Conservation (phyloP, 2,113 vertebrate species). For the Harpagus bidentatus region DNA sequence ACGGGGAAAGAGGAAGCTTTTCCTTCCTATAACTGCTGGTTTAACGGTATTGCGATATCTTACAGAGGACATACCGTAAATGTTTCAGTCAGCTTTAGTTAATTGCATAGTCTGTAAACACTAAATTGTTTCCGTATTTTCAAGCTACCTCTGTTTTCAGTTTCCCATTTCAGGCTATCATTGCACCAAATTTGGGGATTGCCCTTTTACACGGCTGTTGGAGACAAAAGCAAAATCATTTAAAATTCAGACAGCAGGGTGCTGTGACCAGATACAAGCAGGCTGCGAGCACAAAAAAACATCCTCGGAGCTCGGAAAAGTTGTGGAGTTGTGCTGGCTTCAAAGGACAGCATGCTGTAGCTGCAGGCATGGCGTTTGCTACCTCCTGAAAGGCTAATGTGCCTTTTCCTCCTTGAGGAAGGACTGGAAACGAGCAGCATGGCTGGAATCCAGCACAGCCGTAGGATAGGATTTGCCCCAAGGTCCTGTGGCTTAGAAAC, state of each 20-base stretch:
- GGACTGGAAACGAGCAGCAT: neutral
- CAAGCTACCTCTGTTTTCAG: neutral
- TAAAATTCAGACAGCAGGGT: neutral
- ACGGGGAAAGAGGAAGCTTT: neutral
- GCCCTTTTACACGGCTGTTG: neutral
- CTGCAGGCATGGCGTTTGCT: neutral
- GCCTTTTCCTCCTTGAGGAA: neutral
- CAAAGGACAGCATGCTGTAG: neutral
- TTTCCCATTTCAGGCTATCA: neutral
- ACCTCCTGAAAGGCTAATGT: neutral
- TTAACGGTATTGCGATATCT: neutral
- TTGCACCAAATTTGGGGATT: neutral
- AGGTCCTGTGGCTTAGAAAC: neutral
- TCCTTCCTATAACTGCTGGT: neutral
- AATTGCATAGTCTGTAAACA: neutral
- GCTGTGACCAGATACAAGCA: neutral
- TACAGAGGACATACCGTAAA: neutral
- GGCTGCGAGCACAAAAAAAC: neutral
- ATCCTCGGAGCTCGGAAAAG: rapidly evolving
- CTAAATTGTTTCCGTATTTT: neutral
- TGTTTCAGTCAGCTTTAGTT: neutral
- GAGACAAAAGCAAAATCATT: neutral
- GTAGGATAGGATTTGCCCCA: neutral
- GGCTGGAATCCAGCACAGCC: neutral
- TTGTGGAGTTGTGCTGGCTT: neutral